A percentile compares a stretch with the other conserved stretches of the same genome.
Conservation (phyloP, 35 echinoderm and acorn worm species). For the Acanthaster planci region DNA sequence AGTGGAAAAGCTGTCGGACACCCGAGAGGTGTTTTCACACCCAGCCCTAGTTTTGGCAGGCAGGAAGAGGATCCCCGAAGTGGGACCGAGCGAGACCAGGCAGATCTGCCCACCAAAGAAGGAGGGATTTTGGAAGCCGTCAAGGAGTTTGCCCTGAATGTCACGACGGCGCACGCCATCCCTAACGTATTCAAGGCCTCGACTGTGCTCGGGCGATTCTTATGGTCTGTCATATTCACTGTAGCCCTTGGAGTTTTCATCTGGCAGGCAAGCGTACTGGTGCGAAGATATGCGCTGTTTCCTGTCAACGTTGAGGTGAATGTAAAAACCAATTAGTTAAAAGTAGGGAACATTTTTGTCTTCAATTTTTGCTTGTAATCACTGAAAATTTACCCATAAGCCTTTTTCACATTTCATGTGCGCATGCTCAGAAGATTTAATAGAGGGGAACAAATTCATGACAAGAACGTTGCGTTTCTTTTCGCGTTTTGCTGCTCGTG, state of each 20-base stretch:
- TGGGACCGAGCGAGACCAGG: not conserved
- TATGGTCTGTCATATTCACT: conserved; percentile 45
- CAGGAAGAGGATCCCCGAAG: no score
- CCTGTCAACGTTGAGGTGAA: conserved; percentile 8
- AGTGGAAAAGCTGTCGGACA: not conserved
- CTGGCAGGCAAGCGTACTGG: conserved; percentile 30
- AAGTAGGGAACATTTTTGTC: no score
- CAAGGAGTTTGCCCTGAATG: conserved; percentile 11
- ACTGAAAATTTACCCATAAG: no score
- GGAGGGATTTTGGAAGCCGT: not conserved
- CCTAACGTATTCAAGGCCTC: conserved; percentile 37
- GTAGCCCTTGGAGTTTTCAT: conserved; percentile 19
- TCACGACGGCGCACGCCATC: conserved; percentile 47
- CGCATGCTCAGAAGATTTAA: no score
- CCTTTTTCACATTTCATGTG: no score
- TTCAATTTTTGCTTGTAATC: no score
- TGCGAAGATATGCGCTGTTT: not conserved
- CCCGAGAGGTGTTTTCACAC: no score
- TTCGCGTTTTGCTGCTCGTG: no score
- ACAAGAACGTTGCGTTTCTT: no score
- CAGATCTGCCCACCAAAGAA: not conserved
- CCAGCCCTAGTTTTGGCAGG: no score
- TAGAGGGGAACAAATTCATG: no score
- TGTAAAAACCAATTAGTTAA: no score
- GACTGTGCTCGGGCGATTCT: conserved; percentile 8